Base-by-base conservation (phyloP, 2,888 invertebrate species). In the Listrodromus nycthemerus region DNA sequence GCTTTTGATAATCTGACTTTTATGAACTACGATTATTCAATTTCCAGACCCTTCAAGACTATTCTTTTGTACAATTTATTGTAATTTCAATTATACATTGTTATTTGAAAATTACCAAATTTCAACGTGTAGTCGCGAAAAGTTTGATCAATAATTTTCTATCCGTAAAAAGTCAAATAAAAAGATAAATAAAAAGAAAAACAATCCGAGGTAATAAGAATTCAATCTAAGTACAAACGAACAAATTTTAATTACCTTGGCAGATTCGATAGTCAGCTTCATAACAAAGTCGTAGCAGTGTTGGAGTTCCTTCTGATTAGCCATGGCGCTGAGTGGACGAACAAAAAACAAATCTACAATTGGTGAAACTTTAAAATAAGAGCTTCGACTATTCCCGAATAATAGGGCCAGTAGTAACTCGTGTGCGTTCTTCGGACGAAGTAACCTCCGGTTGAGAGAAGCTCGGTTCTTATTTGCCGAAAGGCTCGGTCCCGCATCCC, bases 251-350 rank as follows among this genome's bases (percentile, higher is more conserved):
- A 74, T 63, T 87, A 92, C 92, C 90, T 92, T 88, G 27, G 91
- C 91, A 0, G 92, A 90, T 70, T 92, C 89, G 33, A 89, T 80
- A 30, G 90, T 89, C 19, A 92, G 86, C 70, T 91, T 88, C 82
- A 92, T 84, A 24, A 82, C 91, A 61, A 91, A 91, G 45, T 92
- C 89, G 82, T 89, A 92, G 75, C 88, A 91, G 58, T 88, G 88
- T 21, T 90, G 88, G 80, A 92, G 81, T 73, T 91, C 88, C 63
- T 86, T 61, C 61, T 78, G 84, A 19, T 67, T 84, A 33, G 84
- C 81, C 92, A 91, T 92, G 16, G 37, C 85, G 55, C 76, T 58
- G 27, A 37, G 50, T 58, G 2, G 65, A 16, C 16, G 13, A 21
- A 13, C 19, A 63, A 52, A 10, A 24, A 8, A 50, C 1, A 55